phyloP scores from a whole-genome alignment of 37 sponge, comb jelly and placozoan genomes.

The Tethya wilhelma region DNA sequence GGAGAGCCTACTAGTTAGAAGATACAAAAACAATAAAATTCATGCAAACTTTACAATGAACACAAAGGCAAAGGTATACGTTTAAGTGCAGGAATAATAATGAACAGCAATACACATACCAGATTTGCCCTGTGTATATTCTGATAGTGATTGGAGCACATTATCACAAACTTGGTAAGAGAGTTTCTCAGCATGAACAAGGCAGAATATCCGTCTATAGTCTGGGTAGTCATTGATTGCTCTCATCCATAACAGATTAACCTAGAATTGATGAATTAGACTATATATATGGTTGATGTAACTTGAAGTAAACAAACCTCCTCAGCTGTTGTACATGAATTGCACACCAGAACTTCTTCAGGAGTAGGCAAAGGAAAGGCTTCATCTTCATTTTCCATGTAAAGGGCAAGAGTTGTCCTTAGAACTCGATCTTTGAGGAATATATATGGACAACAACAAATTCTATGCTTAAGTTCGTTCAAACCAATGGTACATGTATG shows the following conservation, averaged over 20 bases:
- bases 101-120: slow-evolving; percentile 3
- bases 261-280: slow-evolving; percentile 21
- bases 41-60: not conserved
- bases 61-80: not conserved
- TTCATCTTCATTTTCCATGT: slow-evolving; percentile 51
- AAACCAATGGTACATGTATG: no score
- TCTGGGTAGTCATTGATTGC: slow-evolving; percentile 69
- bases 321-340: slow-evolving; percentile 60
- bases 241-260: slow-evolving; percentile 72
- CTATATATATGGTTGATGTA: not conserved
- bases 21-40: not conserved
- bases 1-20: not conserved
- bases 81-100: not conserved
- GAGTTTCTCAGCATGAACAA: slow-evolving; percentile 73
- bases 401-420: slow-evolving; percentile 35
- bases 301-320: slow-evolving; percentile 32
- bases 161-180: slow-evolving; percentile 66
- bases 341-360: slow-evolving; percentile 74
- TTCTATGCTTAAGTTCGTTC: no score
- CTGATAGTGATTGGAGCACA: slow-evolving; percentile 40
- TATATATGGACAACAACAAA: not conserved
- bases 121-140: slow-evolving; percentile 28
- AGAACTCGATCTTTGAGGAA: slow-evolving; percentile 48
- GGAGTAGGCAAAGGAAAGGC: slow-evolving; percentile 65
- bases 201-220: slow-evolving; percentile 58